Conservation (phyloP, 30 jellyfish, hydroid and myxozoan genomes). For the Hydractinia symbiolongicarpus region DNA sequence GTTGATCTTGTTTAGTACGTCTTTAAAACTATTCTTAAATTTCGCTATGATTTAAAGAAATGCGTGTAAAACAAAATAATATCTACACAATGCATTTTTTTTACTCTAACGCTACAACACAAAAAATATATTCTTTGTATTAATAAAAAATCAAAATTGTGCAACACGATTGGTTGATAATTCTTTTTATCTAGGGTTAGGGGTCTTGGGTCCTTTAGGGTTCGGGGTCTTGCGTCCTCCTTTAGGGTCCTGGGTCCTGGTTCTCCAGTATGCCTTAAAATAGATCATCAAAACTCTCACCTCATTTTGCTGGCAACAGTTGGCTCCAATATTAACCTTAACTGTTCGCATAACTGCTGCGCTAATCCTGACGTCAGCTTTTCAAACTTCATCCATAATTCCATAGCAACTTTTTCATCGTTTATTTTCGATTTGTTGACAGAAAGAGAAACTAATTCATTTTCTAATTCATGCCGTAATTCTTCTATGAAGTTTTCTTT, state of each 20-base stretch:
- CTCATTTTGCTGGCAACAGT: slow-evolving; percentile 82
- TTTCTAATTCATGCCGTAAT: slow-evolving; percentile 67
- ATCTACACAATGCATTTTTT: too few relatives aligned
- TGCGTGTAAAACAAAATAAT: too few relatives aligned
- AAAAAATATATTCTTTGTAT: too few relatives aligned
- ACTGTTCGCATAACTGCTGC: slow-evolving; percentile 92
- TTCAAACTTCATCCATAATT: slow-evolving; percentile 83
- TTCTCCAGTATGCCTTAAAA: too few relatives aligned
- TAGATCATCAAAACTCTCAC: slow-evolving; percentile 27
- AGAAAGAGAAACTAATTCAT: slow-evolving; percentile 4
- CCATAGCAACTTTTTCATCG: slow-evolving; percentile 50
- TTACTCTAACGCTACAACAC: too few relatives aligned
- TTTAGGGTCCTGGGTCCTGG: too few relatives aligned
- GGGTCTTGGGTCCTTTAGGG: too few relatives aligned
- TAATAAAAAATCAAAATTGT: background rate
- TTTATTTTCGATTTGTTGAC: slow-evolving; percentile 20
- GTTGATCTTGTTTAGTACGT: too few relatives aligned
- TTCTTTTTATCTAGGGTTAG: too few relatives aligned
- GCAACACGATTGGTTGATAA: background rate
- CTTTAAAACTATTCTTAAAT: too few relatives aligned
- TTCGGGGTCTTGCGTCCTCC: too few relatives aligned
- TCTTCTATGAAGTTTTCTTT: slow-evolving; percentile 29
- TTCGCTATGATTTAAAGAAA: too few relatives aligned
- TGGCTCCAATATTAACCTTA: slow-evolving; percentile 90
- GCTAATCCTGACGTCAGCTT: slow-evolving; percentile 58